These are phyloP conservation scores for Chaetogeoica ovagalla DNA, from an alignment of 2,888 invertebrate genomes.

Conservation along the genomic window DNA sequence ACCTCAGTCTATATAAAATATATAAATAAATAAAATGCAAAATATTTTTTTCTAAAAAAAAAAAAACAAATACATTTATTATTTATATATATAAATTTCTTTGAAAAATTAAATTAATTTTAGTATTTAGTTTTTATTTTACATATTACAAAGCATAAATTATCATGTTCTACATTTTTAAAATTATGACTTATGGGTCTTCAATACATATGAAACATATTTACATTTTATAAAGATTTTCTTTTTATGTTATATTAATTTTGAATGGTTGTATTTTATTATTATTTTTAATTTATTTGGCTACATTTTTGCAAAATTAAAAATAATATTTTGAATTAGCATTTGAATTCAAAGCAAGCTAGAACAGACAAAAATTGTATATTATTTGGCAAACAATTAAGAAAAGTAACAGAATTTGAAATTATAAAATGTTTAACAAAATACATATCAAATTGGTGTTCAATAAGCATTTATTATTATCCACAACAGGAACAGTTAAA, in stretches of 20 bases:
- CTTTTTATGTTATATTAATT: too few relatives aligned
- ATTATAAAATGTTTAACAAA: conserved; percentile 38
- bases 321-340: conserved; percentile 14
- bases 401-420: conserved; percentile 33
- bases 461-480: conserved; percentile 41
- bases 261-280: too few relatives aligned
- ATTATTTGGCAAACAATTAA: conserved; percentile 41
- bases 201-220: too few relatives aligned
- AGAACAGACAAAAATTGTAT: background rate
- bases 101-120: too few relatives aligned
- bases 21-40: too few relatives aligned
- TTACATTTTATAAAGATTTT: too few relatives aligned
- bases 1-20: background rate
- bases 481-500: conserved; percentile 42
- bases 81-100: background rate
- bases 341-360: conserved; percentile 36
- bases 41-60: background rate
- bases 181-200: too few relatives aligned
- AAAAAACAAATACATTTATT: background rate
- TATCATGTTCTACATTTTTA: too few relatives aligned
- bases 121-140: too few relatives aligned
- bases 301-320: background rate
- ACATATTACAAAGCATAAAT: too few relatives aligned
- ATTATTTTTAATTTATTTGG: background rate
- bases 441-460: conserved; percentile 43